Percentiles rank a stretch among this genome's conserved stretches.
phyloP scores from a whole-genome alignment of 2,113 vertebrate species.

The Erinaceus europaeus region DNA sequence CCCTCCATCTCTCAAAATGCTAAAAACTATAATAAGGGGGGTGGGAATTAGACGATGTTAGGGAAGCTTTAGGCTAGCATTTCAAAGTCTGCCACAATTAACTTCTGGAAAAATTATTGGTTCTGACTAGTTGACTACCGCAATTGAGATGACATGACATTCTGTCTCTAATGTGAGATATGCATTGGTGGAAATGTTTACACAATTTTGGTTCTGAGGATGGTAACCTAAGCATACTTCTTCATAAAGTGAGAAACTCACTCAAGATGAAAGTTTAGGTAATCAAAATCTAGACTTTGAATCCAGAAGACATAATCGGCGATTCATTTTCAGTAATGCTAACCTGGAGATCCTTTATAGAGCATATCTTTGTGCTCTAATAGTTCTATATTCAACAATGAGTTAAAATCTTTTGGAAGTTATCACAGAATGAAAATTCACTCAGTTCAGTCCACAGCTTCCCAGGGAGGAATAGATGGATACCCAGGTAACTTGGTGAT shows the following conservation, averaged over 20 bases:
- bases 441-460: not conserved
- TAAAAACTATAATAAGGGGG: too few species aligned
- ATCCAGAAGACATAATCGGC: not conserved
- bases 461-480: not conserved
- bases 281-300: not conserved
- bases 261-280: not conserved
- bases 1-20: too few species aligned
- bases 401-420: constrained; percentile 3
- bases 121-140: not conserved
- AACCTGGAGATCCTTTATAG: not conserved
- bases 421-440: not conserved
- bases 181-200: not conserved
- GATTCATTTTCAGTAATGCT: not conserved
- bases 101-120: not conserved
- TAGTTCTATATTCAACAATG: not conserved
- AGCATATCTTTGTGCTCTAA: not conserved
- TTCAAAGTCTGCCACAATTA: not conserved
- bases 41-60: not conserved
- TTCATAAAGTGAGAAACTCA: not conserved
- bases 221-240: not conserved
- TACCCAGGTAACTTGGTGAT: not conserved
- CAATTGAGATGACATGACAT: not conserved
- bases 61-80: not conserved
- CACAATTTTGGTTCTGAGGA: not conserved
- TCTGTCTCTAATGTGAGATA: not conserved